Percentiles rank a stretch among this genome's conserved stretches.
Conservation (phyloP, 2,113 vertebrate species). For the Pteropus alecto region DNA sequence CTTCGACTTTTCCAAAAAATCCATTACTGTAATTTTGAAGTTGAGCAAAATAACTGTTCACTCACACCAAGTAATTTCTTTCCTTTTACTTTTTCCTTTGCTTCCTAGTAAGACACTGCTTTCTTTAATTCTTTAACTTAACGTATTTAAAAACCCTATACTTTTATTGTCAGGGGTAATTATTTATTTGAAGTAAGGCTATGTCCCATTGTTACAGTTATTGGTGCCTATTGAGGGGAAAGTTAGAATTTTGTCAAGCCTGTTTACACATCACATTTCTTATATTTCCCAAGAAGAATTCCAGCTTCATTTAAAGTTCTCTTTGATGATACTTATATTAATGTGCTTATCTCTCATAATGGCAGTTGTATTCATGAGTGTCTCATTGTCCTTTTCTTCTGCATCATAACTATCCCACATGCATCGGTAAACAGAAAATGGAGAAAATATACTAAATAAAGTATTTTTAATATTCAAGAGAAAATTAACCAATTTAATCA, state of each 20-base stretch:
- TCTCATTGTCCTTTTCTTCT: neutral
- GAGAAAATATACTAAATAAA: neutral
- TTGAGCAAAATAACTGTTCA: constrained; percentile 24
- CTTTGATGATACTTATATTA: constrained; percentile 1
- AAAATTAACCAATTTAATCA: neutral
- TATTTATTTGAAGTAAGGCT: constrained; percentile 36
- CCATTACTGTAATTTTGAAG: constrained; percentile 35
- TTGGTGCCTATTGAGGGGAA: constrained; percentile 2
- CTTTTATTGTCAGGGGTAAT: constrained; percentile 19
- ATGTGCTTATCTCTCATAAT: neutral
- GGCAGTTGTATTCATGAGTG: neutral
- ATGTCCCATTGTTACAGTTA: constrained; percentile 36
- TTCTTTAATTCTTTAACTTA: constrained; percentile 36
- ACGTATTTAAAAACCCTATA: constrained; percentile 49
- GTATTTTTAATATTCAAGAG: neutral
- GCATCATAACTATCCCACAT: neutral
- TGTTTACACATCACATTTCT: constrained; percentile 42
- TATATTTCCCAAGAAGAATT: constrained; percentile 39
- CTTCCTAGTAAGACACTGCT: constrained; percentile 8
- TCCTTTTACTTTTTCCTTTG: constrained; percentile 21
- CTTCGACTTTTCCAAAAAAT: neutral
- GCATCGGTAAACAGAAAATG: neutral
- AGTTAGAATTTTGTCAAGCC: constrained; percentile 51
- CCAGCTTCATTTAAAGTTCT: neutral
- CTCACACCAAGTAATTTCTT: neutral